Percentiles rank a stretch among this genome's conserved stretches.
These are phyloP conservation scores for Bucorvus abyssinicus DNA, from an alignment of 2,797 vertebrate species.

Conservation along the genomic window DNA sequence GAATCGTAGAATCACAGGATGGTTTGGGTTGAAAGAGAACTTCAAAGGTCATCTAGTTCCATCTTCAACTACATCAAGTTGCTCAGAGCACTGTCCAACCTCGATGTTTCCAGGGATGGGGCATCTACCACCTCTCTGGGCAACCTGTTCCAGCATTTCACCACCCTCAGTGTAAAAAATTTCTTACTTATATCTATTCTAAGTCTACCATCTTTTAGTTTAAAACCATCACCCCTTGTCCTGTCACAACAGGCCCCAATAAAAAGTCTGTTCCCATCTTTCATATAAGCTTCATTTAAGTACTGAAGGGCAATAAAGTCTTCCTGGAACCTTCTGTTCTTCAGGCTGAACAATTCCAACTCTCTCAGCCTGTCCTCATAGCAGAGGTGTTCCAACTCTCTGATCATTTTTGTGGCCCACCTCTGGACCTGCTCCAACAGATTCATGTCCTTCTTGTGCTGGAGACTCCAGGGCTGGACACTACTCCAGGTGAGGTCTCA, in stretches of 20 bases:
- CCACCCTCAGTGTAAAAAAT: neutral
- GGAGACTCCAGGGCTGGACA: neutral
- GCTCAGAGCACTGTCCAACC: neutral
- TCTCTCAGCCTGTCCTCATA: accelerated
- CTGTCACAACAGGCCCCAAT: neutral
- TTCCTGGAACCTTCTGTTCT: neutral
- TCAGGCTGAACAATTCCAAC: neutral
- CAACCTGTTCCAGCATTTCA: neutral
- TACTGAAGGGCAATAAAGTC: neutral
- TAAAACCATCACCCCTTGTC: neutral
- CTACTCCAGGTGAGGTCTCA: neutral
- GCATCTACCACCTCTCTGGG: neutral
- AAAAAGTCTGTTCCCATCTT: neutral
- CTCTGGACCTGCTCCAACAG: accelerated
- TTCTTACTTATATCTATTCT: neutral
- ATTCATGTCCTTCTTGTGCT: accelerated
- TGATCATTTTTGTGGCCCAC: neutral
- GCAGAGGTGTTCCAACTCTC: neutral
- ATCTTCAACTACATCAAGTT: neutral
- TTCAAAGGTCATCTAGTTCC: neutral
- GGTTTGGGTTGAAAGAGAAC: neutral
- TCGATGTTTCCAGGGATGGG: neutral
- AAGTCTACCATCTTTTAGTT: neutral
- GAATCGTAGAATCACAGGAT: neutral
- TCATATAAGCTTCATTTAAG: neutral